Evolutionary conservation across 2,113 vertebrate genomes (phyloP), one percentile per base, ranked within the genome.

Genomic region (Sylvietta virens): DNA sequence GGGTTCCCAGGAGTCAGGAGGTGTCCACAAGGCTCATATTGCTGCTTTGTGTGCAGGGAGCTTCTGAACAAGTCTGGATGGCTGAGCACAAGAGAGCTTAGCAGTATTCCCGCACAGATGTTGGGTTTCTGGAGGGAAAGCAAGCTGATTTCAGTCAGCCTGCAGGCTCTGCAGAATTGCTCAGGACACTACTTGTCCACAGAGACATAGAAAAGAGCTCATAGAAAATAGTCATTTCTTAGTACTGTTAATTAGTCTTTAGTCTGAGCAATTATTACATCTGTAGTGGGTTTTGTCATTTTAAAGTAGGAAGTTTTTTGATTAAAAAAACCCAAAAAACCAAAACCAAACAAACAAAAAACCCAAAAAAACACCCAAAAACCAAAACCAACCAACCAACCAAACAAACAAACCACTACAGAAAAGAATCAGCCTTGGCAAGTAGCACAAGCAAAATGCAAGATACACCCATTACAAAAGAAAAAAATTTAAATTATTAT

Each of bases 121-220:
- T 37, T 67, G 4, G 4, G 3, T 69, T 94, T 81, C 81, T 82
- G 66, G 57, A 61, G 19, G 48, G 61, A 67, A 76, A 90, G 33
- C 1, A 10, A 39, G 14, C 13, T 50, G 42, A 13, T 86, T 73
- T 86, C 1, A 0, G 15, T 73, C 47, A 91, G 33, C 6, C 65
- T 71, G 26, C 27, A n/a, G 56, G 17, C 22, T 84, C 30, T 56
- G 2, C 0, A 0, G 13, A 87, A 74, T n/a, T 51, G 17, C 13
- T 81, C 6, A 37, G 39, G 39, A 79, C 1, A 0, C 6, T 66
- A 62, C 8, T 15, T 3, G 3, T 31, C n/a, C 61, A 23, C 15
- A 37, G 37, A 87, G 51, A 71, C 47, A 15, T 13, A 33, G 45
- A 37, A 51, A 67, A 44, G 26, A 51, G 13, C 10, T 53, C 4